Conservation (phyloP, 2,113 vertebrate genomes). For the Fulmarus glacialis region DNA sequence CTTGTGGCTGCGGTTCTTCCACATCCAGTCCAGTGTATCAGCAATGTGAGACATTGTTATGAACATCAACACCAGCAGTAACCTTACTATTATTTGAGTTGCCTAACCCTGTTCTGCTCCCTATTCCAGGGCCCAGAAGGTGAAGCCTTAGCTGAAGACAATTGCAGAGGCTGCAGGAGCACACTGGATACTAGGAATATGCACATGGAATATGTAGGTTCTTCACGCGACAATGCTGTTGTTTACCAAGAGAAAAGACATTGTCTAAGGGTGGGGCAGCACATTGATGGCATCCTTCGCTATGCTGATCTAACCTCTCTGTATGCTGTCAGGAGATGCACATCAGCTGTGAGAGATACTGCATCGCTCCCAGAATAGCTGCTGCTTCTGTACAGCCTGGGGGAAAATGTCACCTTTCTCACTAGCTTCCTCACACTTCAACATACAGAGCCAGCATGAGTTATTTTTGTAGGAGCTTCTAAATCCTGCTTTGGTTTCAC, state of each 20-base stretch:
- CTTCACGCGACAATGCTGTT: not conserved
- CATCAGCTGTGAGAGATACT: not conserved
- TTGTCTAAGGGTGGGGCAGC: not conserved
- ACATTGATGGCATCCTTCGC: not conserved
- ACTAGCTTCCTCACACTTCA: not conserved
- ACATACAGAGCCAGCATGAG: not conserved
- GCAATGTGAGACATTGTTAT: not conserved
- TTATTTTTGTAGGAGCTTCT: not conserved
- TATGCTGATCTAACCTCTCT: not conserved
- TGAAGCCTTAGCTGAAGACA: not conserved
- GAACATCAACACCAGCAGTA: not conserved
- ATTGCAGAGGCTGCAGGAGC: not conserved
- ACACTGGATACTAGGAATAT: rapidly evolving
- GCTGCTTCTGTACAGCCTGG: not conserved
- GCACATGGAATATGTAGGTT: not conserved
- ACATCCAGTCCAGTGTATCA: not conserved
- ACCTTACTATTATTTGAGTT: not conserved
- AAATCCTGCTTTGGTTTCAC: not conserved
- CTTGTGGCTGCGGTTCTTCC: not conserved
- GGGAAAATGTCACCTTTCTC: not conserved
- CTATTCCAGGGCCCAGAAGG: not conserved
- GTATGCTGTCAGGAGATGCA: not conserved
- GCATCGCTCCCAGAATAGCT: not conserved
- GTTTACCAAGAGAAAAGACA: not conserved
- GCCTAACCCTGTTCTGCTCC: not conserved